Percentiles rank a stretch among this genome's conserved stretches.
Evolutionary conservation across 2,888 invertebrate genomes (phyloP).

Genomic region (Erebia epiphron): DNA sequence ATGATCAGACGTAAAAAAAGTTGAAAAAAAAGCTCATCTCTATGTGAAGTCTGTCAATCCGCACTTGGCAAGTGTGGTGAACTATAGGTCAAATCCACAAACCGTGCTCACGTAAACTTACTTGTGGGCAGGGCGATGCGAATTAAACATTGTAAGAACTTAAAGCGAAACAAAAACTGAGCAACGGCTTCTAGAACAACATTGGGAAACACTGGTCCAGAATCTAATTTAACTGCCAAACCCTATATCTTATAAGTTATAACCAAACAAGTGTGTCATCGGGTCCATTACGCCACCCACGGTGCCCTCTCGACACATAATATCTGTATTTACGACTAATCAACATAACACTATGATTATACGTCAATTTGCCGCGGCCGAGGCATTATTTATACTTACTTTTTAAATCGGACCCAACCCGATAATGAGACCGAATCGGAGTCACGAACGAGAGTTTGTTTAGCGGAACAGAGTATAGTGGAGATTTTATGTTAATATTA

Average conservation of each 20-base stretch:
- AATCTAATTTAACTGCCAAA: constrained; percentile 9
- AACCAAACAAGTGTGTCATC: constrained; percentile 33
- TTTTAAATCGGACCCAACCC: constrained; percentile 76
- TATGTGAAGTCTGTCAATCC: too few species aligned
- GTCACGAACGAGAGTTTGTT: constrained; percentile 47
- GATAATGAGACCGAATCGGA: constrained; percentile 75
- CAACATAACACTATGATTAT: constrained; percentile 71
- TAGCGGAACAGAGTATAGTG: constrained; percentile 35
- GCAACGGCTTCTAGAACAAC: not conserved
- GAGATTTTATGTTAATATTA: constrained; percentile 21
- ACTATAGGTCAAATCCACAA: too few species aligned
- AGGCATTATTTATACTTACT: constrained; percentile 77
- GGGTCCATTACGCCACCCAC: constrained; percentile 48
- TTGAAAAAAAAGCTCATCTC: too few species aligned
- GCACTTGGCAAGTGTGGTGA: too few species aligned
- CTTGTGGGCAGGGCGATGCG: too few species aligned
- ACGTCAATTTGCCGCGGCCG: constrained; percentile 73
- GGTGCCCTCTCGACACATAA: constrained; percentile 51
- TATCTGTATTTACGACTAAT: constrained; percentile 78
- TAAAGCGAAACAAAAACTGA: not conserved
- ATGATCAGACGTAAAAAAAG: too few species aligned
- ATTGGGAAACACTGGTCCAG: not conserved
- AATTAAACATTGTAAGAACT: too few species aligned
- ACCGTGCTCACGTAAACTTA: too few species aligned
- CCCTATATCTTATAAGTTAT: constrained; percentile 4